A percentile compares a stretch with the other conserved stretches of the same genome.
Evolutionary conservation across 92 coral and sea anemone species (phyloP).

Genomic region (Bergia sp.): DNA sequence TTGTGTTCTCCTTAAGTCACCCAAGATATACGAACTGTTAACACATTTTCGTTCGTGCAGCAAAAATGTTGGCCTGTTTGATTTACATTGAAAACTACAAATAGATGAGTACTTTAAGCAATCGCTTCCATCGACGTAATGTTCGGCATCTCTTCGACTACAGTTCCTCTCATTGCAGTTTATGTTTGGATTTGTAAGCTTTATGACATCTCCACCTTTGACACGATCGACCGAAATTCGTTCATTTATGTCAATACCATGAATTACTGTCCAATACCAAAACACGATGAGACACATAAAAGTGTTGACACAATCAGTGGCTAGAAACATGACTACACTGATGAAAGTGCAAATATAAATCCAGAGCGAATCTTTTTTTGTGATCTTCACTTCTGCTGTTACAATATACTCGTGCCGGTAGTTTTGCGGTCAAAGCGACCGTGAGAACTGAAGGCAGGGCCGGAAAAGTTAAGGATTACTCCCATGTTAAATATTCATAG

Average conservation of each 20-base stretch:
- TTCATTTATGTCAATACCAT: not conserved
- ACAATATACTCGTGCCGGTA: too few relatives aligned
- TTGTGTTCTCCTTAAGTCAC: too few relatives aligned
- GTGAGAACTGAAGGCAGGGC: too few relatives aligned
- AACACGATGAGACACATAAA: not conserved
- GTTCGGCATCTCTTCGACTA: not conserved
- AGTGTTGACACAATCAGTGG: too few relatives aligned
- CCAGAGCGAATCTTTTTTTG: too few relatives aligned
- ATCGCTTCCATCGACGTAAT: not conserved
- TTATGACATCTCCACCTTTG: not conserved
- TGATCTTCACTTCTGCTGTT: too few relatives aligned
- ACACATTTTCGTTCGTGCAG: not conserved
- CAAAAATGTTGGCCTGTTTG: not conserved
- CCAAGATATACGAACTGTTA: not conserved
- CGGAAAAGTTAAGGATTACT: too few relatives aligned
- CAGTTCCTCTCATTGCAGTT: not conserved
- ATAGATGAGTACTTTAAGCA: not conserved
- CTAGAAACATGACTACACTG: too few relatives aligned
- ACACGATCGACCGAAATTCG: not conserved
- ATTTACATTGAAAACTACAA: not conserved
- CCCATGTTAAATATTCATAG: too few relatives aligned
- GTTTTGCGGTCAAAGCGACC: too few relatives aligned
- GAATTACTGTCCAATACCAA: not conserved
- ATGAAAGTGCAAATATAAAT: too few relatives aligned
- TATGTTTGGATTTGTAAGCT: not conserved